A percentile compares a stretch with the other conserved stretches of the same genome.
Evolutionary conservation across 2,797 vertebrate species (phyloP).

Genomic region (Moxostoma hubbsi): DNA sequence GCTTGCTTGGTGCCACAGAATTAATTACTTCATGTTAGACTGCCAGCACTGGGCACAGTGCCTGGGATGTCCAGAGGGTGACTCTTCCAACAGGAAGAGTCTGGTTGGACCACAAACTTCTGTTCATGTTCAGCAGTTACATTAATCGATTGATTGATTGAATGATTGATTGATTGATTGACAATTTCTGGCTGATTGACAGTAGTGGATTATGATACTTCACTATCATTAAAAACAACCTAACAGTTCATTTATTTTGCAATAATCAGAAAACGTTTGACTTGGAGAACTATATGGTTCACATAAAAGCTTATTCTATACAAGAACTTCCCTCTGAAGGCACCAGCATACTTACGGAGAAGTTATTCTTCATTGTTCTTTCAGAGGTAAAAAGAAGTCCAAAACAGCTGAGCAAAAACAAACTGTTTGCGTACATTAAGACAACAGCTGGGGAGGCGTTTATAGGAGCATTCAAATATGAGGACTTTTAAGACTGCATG

Average conservation of each 20-base stretch:
- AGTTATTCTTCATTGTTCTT: too few species aligned
- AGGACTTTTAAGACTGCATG: too few species aligned
- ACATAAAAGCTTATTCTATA: not conserved
- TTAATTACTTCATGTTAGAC: conserved; percentile 29
- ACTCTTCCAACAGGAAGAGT: not conserved
- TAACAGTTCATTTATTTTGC: too few species aligned
- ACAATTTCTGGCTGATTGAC: not conserved
- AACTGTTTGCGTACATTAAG: too few species aligned
- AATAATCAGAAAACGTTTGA: not conserved
- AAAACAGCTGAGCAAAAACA: too few species aligned
- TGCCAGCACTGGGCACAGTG: conserved; percentile 24
- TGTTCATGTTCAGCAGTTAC: not conserved
- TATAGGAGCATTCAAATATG: too few species aligned
- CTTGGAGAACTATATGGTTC: too few species aligned
- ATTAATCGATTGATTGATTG: not conserved
- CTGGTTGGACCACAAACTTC: too few species aligned
- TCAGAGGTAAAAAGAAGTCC: too few species aligned
- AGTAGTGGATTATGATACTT: not conserved
- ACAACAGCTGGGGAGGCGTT: too few species aligned
- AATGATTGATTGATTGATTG: not conserved
- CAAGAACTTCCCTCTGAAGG: not conserved
- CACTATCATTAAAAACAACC: too few species aligned
- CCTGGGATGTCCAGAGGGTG: conserved; percentile 32
- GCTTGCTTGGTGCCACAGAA: conserved; percentile 38
- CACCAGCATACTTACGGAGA: too few species aligned